A percentile compares a stretch with the other conserved stretches of the same genome.
These are phyloP conservation scores for Rhyacichthys aspro DNA, from an alignment of 2,797 vertebrate species.

Conservation along the genomic window DNA sequence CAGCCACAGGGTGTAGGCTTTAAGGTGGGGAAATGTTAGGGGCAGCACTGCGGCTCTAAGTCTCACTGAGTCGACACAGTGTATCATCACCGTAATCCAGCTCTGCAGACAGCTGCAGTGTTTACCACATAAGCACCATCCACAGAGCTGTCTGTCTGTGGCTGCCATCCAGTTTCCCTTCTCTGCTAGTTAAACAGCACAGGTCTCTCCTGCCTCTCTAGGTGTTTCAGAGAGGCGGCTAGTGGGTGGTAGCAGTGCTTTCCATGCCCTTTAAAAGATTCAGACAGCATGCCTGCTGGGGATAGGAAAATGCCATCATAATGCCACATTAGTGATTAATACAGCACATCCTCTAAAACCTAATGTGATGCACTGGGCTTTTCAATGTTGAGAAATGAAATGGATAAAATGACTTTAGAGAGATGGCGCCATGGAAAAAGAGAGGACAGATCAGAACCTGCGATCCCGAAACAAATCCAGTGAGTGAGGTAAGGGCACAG, in stretches of 20 bases:
- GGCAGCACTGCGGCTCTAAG: constrained; percentile 32
- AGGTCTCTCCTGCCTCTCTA: constrained; percentile 48
- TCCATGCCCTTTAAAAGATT: constrained; percentile 62
- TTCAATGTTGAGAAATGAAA: constrained; percentile 44
- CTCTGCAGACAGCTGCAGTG: constrained; percentile 51
- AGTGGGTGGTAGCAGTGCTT: constrained; percentile 50
- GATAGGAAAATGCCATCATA: constrained; percentile 57
- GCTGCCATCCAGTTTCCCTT: constrained; percentile 51
- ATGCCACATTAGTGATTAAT: constrained; percentile 67
- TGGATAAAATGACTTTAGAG: constrained; percentile 42
- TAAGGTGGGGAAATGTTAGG: constrained; percentile 7
- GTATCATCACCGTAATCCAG: constrained; percentile 40
- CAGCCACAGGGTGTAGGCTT: no score
- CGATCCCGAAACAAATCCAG: constrained; percentile 14
- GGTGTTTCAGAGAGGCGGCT: constrained; percentile 39
- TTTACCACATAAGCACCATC: constrained; percentile 44
- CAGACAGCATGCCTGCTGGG: constrained; percentile 41
- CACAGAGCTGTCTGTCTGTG: constrained; percentile 46
- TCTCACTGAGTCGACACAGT: constrained; percentile 24
- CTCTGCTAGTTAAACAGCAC: constrained; percentile 44
- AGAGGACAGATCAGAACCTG: constrained; percentile 31
- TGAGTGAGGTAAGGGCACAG: constrained; percentile 50
- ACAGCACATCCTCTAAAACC: constrained; percentile 45
- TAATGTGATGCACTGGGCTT: constrained; percentile 44
- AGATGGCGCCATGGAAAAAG: background rate